Evolutionary conservation across 2,888 invertebrate genomes (phyloP).

Genomic region (Phasia obesa): DNA sequence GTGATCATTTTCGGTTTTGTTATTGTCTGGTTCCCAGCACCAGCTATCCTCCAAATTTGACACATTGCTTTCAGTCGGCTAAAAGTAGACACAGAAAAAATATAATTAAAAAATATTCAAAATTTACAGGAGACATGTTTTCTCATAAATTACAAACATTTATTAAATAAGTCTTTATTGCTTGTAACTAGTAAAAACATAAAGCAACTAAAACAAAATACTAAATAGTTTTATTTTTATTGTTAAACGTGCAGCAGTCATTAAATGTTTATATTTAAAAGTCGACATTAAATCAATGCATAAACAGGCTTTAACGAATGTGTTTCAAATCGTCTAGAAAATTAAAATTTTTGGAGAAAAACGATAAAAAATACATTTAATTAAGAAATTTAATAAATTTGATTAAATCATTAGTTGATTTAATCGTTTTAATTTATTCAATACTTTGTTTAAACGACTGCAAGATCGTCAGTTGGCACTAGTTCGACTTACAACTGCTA

Average conservation of each 20-base stretch:
- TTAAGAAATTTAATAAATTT: too few species aligned
- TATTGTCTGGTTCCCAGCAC: constrained; percentile 82
- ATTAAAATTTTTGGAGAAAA: too few species aligned
- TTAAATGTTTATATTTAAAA: constrained; percentile 58
- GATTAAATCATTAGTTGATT: too few species aligned
- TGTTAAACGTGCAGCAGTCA: constrained; percentile 54
- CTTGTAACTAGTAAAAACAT: constrained; percentile 42
- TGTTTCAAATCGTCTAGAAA: too few species aligned
- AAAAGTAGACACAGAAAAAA: constrained; percentile 32
- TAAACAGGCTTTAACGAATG: constrained; percentile 49
- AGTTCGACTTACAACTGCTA: too few species aligned
- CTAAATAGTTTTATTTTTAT: constrained; percentile 43
- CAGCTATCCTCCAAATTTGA: constrained; percentile 81
- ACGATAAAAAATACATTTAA: too few species aligned
- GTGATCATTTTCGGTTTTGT: constrained; percentile 75
- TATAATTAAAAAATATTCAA: constrained; percentile 8
- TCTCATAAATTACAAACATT: constrained; percentile 61
- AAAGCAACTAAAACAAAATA: constrained; percentile 2
- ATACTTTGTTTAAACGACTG: too few species aligned
- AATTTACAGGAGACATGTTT: constrained; percentile 55
- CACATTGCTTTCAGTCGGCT: constrained; percentile 75
- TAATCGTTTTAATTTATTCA: too few species aligned
- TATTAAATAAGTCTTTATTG: constrained; percentile 19
- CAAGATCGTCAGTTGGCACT: too few species aligned
- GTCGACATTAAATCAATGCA: constrained; percentile 58